These are phyloP conservation scores for Autographa gamma DNA, from an alignment of 2,888 invertebrate species.

Conservation along the genomic window DNA sequence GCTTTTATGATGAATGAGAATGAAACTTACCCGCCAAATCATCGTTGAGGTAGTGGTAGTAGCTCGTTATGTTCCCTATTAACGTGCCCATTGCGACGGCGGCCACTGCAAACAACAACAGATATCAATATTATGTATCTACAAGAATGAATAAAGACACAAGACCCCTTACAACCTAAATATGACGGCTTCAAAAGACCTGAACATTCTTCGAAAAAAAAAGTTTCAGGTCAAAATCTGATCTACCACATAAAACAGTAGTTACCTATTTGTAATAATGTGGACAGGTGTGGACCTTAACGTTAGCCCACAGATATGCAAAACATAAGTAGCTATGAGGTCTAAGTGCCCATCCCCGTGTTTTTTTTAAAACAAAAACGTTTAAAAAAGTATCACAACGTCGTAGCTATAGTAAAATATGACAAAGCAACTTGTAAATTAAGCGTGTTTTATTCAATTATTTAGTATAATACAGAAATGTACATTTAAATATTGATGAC, in stretches of 20 bases:
- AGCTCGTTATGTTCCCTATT: constrained; percentile 76
- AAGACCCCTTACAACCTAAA: no score
- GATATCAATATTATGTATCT: neutral
- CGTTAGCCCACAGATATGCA: no score
- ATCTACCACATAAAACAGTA: no score
- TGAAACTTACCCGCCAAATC: constrained; percentile 77
- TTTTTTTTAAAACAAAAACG: no score
- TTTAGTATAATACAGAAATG: constrained; percentile 31
- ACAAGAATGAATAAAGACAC: no score
- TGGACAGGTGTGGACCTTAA: no score
- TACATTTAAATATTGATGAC: constrained; percentile 40
- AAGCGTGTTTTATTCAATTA: constrained; percentile 18
- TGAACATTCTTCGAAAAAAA: no score
- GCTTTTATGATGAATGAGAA: neutral
- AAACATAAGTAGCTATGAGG: no score
- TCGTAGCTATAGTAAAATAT: constrained; percentile 14
- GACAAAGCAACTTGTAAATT: constrained; percentile 49
- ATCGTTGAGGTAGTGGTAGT: constrained; percentile 79
- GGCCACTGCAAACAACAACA: constrained; percentile 35
- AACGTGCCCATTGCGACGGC: constrained; percentile 75
- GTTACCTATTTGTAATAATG: no score
- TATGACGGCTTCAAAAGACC: no score
- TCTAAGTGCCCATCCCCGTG: no score
- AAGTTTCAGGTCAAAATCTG: no score
- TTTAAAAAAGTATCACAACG: neutral